Conservation (phyloP, 2,797 vertebrate genomes). For the Arrhamphus sclerolepis region DNA sequence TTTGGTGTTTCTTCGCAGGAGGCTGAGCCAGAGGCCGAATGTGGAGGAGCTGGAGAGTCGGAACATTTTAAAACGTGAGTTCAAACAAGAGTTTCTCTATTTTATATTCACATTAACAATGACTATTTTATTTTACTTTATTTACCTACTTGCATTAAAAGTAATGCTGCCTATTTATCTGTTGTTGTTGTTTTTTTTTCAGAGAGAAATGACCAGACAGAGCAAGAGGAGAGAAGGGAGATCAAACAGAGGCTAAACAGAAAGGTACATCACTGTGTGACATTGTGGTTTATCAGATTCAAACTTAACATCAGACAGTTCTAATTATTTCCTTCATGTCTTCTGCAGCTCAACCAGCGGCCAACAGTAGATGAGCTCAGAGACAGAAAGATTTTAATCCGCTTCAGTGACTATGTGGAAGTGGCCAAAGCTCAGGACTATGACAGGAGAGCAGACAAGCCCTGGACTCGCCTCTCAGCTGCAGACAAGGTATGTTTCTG, state of each 20-base stretch:
- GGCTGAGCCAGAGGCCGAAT: conserved; percentile 97
- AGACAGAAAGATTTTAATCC: conserved; percentile 98
- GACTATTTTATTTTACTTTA: neutral
- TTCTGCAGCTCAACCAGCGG: conserved; percentile 93
- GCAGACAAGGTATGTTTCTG: conserved; percentile 90
- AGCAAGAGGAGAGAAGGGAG: conserved; percentile 96
- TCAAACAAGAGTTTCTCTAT: neutral
- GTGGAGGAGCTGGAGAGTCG: conserved; percentile 97
- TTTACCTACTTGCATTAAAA: too few relatives aligned
- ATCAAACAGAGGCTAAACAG: conserved; percentile 97
- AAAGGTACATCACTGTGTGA: conserved; percentile 83
- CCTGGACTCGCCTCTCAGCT: conserved; percentile 96
- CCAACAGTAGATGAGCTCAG: conserved; percentile 97
- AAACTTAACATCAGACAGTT: neutral
- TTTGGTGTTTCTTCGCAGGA: conserved; percentile 96
- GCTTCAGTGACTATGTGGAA: conserved; percentile 99
- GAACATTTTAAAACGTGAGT: conserved; percentile 98
- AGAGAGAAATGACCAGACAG: conserved; percentile 98
- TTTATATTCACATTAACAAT: neutral
- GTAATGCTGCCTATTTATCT: neutral
- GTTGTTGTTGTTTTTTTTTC: conserved; percentile 12
- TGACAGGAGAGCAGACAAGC: conserved; percentile 96
- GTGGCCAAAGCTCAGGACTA: conserved; percentile 99
- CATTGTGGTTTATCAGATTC: neutral
- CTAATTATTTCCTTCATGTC: neutral